These are phyloP conservation scores for Sorex fumeus DNA, from an alignment of 2,113 vertebrate species.

Conservation along the genomic window DNA sequence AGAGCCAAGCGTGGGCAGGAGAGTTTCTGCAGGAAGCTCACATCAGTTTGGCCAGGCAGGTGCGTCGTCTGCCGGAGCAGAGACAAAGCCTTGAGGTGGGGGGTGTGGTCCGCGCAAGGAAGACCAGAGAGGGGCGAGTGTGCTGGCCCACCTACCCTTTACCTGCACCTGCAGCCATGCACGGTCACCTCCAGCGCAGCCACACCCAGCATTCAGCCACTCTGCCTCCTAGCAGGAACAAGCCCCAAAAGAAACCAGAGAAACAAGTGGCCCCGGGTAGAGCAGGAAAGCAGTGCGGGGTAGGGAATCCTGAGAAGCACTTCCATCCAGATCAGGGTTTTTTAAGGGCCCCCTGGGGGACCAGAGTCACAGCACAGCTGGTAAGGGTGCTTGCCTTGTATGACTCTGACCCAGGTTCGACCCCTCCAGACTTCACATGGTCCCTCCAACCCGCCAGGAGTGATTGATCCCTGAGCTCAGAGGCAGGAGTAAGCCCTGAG, in stretches of 20 bases:
- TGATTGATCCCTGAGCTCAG: too few relatives aligned
- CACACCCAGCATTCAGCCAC: not conserved
- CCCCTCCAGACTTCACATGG: too few relatives aligned
- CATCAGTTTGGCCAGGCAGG: not conserved
- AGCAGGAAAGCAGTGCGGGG: not conserved
- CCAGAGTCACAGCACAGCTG: too few relatives aligned
- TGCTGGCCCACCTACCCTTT: not conserved
- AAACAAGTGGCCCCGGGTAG: not conserved
- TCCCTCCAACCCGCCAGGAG: too few relatives aligned
- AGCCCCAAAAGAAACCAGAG: conserved; percentile 41
- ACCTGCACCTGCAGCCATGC: conserved; percentile 4
- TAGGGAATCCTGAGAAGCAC: not conserved
- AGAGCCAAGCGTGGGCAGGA: not conserved
- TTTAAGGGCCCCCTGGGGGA: too few relatives aligned
- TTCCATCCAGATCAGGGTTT: too few relatives aligned
- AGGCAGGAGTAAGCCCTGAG: too few relatives aligned
- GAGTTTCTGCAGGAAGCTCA: conserved; percentile 42
- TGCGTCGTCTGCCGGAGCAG: conserved; percentile 5
- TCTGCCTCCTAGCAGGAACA: not conserved
- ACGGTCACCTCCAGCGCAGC: not conserved
- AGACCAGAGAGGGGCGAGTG: not conserved
- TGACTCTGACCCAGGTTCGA: too few relatives aligned
- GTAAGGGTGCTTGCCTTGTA: too few relatives aligned
- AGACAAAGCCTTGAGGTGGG: conserved; percentile 29
- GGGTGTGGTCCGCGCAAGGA: not conserved